Evolutionary conservation across 2,113 vertebrate genomes (phyloP), one percentile per base, ranked within the genome.

Genomic region (Psilopogon haemacephalus): DNA sequence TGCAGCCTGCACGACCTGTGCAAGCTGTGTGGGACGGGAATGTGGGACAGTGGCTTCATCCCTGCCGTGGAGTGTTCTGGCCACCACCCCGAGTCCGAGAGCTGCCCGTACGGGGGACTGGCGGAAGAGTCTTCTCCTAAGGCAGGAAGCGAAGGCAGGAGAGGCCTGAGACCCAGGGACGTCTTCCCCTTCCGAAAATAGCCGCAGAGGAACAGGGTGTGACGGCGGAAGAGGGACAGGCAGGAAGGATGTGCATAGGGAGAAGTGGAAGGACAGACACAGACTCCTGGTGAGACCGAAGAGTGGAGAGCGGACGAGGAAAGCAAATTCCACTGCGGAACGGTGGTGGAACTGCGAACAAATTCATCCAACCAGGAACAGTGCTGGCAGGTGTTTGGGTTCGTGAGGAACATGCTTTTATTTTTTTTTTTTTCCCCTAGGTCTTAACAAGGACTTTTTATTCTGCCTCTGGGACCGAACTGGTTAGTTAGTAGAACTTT

Each of bases 31-130:
- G 98, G 99, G 40, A 98, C 98, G 0, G 99, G 99, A 38, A 99
- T 99, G 99, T 99, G 99, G 99, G 99, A 99, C 97, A 99, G 99
- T 1, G 99, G 99, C 89, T 99, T 98, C 98, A 99, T 99, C 95
- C 99, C 99, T 0, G 97, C 99, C 0, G 98, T 99, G 94, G 99
- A 99, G 97, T 99, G 99, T 97, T 98, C 99, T 0, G 99, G 99
- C 59, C 98, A 99, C 65, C 99, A 99, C 96, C 96, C 97, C 0
- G 98, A 98, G 86, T 98, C 97, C 0, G 98, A 99, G 95, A 98
- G 98, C 97, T 99, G 99, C 96, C 99, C 99, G 1, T 99, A 98
- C 1, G 98, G 98, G 91, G 99, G 99, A 86, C 98, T 97, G 11
- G 97, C 95, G 70, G 98, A 98, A 50, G 48, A 4, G 1, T 96